These are phyloP conservation scores for Hydropotes inermis DNA, from an alignment of 2,113 vertebrate genomes.

Conservation along the genomic window DNA sequence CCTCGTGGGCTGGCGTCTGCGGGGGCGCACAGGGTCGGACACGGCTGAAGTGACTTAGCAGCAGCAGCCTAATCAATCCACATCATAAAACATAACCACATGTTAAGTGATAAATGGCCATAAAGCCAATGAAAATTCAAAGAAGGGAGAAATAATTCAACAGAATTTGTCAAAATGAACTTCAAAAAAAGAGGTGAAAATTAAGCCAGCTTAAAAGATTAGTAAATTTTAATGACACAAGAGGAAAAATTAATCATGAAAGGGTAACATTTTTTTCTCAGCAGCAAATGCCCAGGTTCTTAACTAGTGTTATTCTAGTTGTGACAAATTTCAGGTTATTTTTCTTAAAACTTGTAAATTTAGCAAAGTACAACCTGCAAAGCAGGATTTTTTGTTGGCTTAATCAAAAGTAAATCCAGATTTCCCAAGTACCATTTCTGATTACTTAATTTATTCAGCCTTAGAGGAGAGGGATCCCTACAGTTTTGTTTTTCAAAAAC, in stretches of 20 bases:
- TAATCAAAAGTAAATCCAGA: not conserved
- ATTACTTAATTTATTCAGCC: not conserved
- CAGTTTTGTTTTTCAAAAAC: not conserved
- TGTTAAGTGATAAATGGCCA: not conserved
- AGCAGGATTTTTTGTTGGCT: not conserved
- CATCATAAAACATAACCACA: not conserved
- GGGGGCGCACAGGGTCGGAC: too few relatives aligned
- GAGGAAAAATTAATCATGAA: not conserved
- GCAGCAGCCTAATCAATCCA: not conserved
- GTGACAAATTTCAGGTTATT: slow-evolving; percentile 7
- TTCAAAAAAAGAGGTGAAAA: not conserved
- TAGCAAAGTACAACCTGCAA: not conserved
- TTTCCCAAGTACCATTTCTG: not conserved
- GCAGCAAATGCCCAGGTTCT: not conserved
- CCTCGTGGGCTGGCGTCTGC: too few relatives aligned
- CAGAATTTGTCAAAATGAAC: not conserved
- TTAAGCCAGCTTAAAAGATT: not conserved
- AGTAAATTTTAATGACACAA: not conserved
- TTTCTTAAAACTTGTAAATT: not conserved
- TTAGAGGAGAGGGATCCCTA: not conserved
- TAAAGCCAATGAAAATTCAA: not conserved
- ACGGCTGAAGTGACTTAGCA: too few relatives aligned
- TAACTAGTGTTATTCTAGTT: not conserved
- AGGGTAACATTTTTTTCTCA: not conserved
- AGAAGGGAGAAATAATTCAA: not conserved